Evolutionary conservation across 2,888 invertebrate species (phyloP), one percentile per base, ranked within the genome.

Genomic region (Ichneumoninae sp.): DNA sequence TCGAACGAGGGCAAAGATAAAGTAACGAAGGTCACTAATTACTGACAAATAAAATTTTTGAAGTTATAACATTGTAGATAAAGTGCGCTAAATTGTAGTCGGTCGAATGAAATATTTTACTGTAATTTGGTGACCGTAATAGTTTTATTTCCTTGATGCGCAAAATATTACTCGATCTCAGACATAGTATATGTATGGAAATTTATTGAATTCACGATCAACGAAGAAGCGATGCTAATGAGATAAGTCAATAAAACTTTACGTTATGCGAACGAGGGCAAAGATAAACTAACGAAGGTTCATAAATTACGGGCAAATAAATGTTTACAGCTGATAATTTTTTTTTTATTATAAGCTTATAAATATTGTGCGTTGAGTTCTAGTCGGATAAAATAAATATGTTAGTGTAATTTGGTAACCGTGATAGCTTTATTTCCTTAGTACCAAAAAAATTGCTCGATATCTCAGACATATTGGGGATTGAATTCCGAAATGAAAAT

Each of bases 191-290:
- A 54, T 26, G 66, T 71, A 72, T 66, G 57, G 52, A 65, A 66
- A 80, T 80, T 72, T n/a, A 52, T 36, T 54, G 62, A 71, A 71
- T 71, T 69, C 36, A 71, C 44, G 30, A 71, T 8, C 40, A 72
- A 19, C 36, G 47, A 79, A 57, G 69, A 79, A 79, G 69, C 71
- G 40, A 66, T 79, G 44, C 40, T 72, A 36, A 79, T 22, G 78
- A 78, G 62, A 72, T 30, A 44, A 71, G 33, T 52, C 36, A 60
- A 78, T 71, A 19, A 71, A 19, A 19, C 19, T 19, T 19, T 19
- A 19, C 19, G 19, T 19, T 19, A 19, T 19, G 19, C 19, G 19
- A 19, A 19, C 19, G 26, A 36, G 19, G 3, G n/a, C 8, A 36
- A 62, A 50, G 16, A 19, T 52, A 0, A 3, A 36, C 7, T 33